Conservation (phyloP, 2,113 vertebrate species). For the Archilochus colubris region DNA sequence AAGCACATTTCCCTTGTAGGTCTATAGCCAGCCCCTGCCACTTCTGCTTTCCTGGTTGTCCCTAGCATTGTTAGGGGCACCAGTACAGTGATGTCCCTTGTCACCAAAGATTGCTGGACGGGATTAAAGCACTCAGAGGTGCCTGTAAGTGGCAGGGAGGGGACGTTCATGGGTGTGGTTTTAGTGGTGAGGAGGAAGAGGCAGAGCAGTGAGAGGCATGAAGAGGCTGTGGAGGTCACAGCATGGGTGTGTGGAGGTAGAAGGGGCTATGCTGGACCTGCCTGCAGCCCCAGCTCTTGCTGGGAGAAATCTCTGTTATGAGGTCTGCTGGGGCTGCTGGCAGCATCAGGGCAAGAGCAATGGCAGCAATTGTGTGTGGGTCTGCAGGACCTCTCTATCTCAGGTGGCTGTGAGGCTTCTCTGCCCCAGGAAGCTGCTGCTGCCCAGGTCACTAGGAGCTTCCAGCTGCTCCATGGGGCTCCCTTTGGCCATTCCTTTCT, state of each 20-base stretch:
- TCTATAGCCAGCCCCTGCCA: fast-evolving
- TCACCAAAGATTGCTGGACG: background rate
- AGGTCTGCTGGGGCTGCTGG: background rate
- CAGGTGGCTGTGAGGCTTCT: background rate
- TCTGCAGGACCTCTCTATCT: background rate
- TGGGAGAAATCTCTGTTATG: fast-evolving
- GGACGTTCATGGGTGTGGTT: fast-evolving
- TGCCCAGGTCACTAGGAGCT: fast-evolving
- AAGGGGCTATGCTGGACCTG: background rate
- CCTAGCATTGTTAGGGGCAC: background rate
- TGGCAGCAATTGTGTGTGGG: fast-evolving
- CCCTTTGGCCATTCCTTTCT: background rate
- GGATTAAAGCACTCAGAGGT: fast-evolving
- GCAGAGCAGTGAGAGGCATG: background rate
- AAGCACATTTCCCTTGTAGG: background rate
- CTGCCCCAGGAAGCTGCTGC: background rate
- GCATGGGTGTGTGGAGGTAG: fast-evolving
- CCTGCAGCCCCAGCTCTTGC: background rate
- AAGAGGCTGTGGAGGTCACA: fast-evolving
- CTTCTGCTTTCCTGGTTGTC: background rate
- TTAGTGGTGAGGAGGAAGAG: background rate
- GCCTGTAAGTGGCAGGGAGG: background rate
- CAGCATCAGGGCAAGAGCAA: background rate
- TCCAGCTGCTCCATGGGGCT: background rate
- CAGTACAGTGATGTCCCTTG: background rate